Evolutionary conservation across 1,140 invertebrate genomes (phyloP).

Genomic region (Cotesia chilonis): DNA sequence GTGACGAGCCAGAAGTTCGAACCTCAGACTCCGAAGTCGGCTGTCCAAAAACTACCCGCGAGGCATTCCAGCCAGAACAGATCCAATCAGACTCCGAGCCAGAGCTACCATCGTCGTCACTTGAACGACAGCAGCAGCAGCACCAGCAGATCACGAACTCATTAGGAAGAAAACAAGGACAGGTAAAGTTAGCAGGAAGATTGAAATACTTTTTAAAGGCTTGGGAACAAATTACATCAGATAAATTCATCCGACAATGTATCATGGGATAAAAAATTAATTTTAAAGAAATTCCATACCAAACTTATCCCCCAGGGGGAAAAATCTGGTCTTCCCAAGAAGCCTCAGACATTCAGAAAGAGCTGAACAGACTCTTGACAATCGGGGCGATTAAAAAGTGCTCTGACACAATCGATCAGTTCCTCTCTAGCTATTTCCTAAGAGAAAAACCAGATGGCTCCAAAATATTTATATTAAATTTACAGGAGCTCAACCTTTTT

Average conservation of each 20-base stretch:
- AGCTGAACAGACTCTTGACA: neutral
- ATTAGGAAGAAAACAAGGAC: constrained; percentile 30
- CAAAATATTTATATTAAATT: constrained; percentile 27
- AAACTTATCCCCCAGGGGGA: neutral
- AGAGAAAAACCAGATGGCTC: constrained; percentile 13
- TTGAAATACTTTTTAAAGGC: neutral
- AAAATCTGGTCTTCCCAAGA: constrained; percentile 1
- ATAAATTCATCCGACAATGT: constrained; percentile 25
- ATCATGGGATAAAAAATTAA: constrained; percentile 4
- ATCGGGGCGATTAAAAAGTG: constrained; percentile 10
- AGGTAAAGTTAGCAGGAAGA: constrained; percentile 13
- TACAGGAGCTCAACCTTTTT: constrained; percentile 12
- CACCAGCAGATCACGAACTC: constrained; percentile 46
- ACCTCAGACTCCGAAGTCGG: neutral
- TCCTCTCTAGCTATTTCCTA: constrained; percentile 23
- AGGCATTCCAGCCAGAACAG: constrained; percentile 1
- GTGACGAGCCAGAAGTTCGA: constrained; percentile 12
- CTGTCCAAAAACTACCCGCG: neutral
- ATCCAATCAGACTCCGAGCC: constrained; percentile 1
- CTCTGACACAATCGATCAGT: neutral
- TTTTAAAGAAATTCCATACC: neutral
- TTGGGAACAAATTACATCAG: constrained; percentile 15
- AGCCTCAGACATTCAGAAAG: neutral
- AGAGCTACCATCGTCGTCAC: constrained; percentile 4
- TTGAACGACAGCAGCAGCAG: neutral